Conservation (phyloP, 2,888 invertebrate genomes). For the Uloborus plumipes region DNA sequence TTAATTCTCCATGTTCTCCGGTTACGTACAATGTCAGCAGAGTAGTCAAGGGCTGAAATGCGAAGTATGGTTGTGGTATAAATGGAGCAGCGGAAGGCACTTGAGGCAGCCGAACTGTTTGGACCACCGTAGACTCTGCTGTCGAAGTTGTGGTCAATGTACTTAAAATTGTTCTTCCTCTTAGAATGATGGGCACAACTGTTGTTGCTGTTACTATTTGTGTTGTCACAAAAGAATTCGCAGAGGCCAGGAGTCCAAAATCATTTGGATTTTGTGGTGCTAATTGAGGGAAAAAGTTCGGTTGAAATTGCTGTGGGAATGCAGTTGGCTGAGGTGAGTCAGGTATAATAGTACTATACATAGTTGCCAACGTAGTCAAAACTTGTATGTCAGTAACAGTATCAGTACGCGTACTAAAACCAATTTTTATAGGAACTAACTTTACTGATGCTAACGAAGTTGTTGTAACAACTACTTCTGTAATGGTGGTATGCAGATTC, state of each 20-base stretch:
- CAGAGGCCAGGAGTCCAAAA: conserved; percentile 54
- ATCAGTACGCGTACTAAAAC: conserved; percentile 67
- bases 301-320: conserved; percentile 62
- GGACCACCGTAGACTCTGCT: conserved; percentile 65
- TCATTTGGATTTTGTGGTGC: conserved; percentile 41
- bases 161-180: conserved; percentile 66
- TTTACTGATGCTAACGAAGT: conserved; percentile 66
- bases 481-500: conserved; percentile 65
- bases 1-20: conserved; percentile 67
- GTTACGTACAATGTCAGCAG: conserved; percentile 67
- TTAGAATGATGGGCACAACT: conserved; percentile 65
- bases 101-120: conserved; percentile 63
- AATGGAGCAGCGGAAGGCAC: conserved; percentile 58
- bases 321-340: conserved; percentile 61
- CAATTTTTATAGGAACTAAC: conserved; percentile 67
- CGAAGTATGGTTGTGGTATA: conserved; percentile 64
- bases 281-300: conserved; percentile 59
- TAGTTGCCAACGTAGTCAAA: conserved; percentile 66
- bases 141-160: conserved; percentile 66
- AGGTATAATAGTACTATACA: conserved; percentile 59
- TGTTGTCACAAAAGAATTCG: conserved; percentile 65
- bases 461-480: conserved; percentile 67
- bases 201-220: conserved; percentile 66
- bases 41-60: conserved; percentile 65
- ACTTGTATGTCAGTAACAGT: conserved; percentile 66